These are phyloP conservation scores for Tinea semifulvella DNA, from an alignment of 2,888 invertebrate species.

Conservation along the genomic window DNA sequence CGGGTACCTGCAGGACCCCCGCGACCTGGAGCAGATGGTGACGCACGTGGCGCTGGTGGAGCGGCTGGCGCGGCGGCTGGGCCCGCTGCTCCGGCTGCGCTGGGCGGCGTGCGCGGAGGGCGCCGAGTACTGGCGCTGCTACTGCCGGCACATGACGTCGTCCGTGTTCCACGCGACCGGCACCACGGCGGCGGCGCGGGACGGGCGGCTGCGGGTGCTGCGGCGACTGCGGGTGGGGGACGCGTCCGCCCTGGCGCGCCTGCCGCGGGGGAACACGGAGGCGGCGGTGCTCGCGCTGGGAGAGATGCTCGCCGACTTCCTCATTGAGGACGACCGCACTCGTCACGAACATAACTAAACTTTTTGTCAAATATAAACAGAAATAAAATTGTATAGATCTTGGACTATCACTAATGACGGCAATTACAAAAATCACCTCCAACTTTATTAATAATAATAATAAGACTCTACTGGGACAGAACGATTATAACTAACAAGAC, in stretches of 20 bases:
- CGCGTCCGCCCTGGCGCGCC: conserved; percentile 28
- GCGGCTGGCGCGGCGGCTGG: conserved; percentile 19
- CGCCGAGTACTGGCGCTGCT: conserved; percentile 14
- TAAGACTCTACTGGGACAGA: too few relatives aligned
- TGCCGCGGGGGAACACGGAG: conserved; percentile 36
- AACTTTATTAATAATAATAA: too few relatives aligned
- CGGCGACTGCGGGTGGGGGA: conserved; percentile 34
- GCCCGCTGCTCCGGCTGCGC: neutral
- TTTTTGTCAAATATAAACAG: too few relatives aligned
- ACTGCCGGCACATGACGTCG: conserved; percentile 28
- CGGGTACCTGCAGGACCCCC: conserved; percentile 31
- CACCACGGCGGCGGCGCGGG: conserved; percentile 34
- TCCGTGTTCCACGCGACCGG: conserved; percentile 38
- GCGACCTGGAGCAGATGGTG: conserved; percentile 32
- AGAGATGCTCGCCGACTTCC: conserved; percentile 30
- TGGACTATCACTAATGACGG: too few relatives aligned
- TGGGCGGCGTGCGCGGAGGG: neutral
- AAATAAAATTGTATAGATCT: too few relatives aligned
- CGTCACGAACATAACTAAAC: neutral
- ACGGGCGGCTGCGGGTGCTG: conserved; percentile 30
- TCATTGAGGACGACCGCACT: conserved; percentile 26
- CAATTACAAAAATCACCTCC: too few relatives aligned
- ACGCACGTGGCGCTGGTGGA: conserved; percentile 30
- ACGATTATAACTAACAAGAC: too few relatives aligned
- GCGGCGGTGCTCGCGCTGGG: conserved; percentile 39